phyloP scores from a whole-genome alignment of 2,797 vertebrate species.

The Erithacus rubecula region DNA sequence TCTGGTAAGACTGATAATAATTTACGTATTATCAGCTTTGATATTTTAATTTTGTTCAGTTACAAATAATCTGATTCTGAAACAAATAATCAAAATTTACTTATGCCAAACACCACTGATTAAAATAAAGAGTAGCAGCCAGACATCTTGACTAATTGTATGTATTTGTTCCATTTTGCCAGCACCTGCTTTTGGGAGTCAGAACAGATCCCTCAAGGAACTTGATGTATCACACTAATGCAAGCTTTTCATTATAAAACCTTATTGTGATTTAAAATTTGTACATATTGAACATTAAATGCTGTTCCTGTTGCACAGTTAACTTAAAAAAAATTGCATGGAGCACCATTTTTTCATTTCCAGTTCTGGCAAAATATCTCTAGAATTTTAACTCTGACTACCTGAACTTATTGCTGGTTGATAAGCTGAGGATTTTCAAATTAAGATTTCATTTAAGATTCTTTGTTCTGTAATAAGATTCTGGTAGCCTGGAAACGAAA shows the following conservation, averaged over 20 bases:
- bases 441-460: constrained; percentile 47
- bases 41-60: neutral
- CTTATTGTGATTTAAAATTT: neutral
- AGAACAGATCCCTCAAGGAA: neutral
- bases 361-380: neutral
- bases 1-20: neutral
- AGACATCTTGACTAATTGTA: neutral
- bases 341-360: neutral
- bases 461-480: constrained; percentile 8
- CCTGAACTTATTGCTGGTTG: neutral
- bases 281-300: neutral
- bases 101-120: neutral
- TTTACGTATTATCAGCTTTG: neutral
- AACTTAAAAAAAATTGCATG: neutral
- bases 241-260: neutral
- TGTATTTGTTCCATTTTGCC: neutral
- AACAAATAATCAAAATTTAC: neutral
- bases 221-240: neutral
- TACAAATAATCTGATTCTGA: neutral
- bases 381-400: neutral
- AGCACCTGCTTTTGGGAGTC: neutral
- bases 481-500: neutral
- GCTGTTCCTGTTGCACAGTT: neutral
- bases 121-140: neutral
- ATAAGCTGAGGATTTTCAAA: neutral